Base-by-base conservation (phyloP, 2,797 vertebrate genomes). In the Sitta carolinensis region DNA sequence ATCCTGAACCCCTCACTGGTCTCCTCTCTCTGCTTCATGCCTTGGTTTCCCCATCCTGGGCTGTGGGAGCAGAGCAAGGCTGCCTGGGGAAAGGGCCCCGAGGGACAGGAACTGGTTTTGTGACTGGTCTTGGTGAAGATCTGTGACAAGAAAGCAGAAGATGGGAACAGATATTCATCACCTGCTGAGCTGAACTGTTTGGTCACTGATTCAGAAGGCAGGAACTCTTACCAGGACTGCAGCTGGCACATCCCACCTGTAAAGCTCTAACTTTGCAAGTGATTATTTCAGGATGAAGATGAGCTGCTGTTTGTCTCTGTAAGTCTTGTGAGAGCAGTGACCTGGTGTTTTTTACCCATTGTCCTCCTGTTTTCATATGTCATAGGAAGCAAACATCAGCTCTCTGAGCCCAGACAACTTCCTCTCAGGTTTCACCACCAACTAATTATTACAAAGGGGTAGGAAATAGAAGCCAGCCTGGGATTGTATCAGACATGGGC, bases 391-490 rank as follows among this genome's bases (percentile, higher is more conserved):
- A 13, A 89, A 91, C 54, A 78, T 59, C 79, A 83, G 23, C 54
- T 62, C 45, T 57, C 55, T 22, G 70, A 81, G 57, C 67, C 48
- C 82, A 91, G 63, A 73, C 38, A 73, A 67, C 50, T 84, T 94
- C 82, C 42, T 75, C 94, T 95, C 89, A 54, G 85, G 84, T 94
- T 94, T 97, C 89, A 90, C 67, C 61, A 82, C 18, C 66, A 77
- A 51, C 62, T 92, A 89, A 80, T 93, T 79, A 93, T 47, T 61
- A 55, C 30, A 58, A 63, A 90, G 42, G 67, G n/a, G 36, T 29
- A 79, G 83, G 83, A 94, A 95, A 95, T 30, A 74, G 59, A 91
- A 91, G 67, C 48, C 52, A 84, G 42, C 25, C 75, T 58, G 63
- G 67, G 48, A 84, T 76, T 15, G 3, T 10, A 50, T 34, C 69